phyloP scores from a whole-genome alignment of 2,113 vertebrate species.

The Lutjanus erythropterus region DNA sequence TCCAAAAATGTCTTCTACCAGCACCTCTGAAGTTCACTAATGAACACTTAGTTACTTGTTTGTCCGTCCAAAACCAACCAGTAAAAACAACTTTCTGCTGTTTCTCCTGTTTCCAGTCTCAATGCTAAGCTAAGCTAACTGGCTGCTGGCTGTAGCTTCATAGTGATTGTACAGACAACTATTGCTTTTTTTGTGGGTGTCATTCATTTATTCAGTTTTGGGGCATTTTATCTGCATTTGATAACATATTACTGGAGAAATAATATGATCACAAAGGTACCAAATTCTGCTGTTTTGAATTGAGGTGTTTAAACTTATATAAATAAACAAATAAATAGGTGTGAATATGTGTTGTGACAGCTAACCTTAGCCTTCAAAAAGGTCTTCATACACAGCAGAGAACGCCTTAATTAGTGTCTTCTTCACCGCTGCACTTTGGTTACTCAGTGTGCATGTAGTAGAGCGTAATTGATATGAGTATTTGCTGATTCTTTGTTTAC shows the following conservation, averaged over 20 bases:
- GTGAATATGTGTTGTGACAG: background rate
- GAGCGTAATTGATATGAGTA: slow-evolving; percentile 50
- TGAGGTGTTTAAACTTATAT: background rate
- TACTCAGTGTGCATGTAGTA: slow-evolving; percentile 18
- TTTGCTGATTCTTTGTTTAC: slow-evolving; percentile 62
- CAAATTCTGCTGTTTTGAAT: background rate
- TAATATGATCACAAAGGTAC: background rate
- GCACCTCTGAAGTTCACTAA: no score
- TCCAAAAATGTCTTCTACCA: no score
- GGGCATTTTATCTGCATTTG: no score
- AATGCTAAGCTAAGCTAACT: no score
- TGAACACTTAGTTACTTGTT: no score
- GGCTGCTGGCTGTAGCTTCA: no score
- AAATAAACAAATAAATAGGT: slow-evolving; percentile 3
- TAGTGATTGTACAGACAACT: no score
- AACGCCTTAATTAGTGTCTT: slow-evolving; percentile 29
- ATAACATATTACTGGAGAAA: background rate
- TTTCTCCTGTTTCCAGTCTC: no score
- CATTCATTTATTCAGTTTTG: no score
- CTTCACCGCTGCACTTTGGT: slow-evolving; percentile 31
- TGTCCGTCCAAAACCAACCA: no score
- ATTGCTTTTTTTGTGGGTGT: no score
- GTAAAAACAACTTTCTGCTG: no score
- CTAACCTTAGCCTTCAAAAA: slow-evolving; percentile 11
- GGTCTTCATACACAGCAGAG: background rate